Evolutionary conservation across 2,797 vertebrate genomes (phyloP).

Genomic region (Florisuga fusca): DNA sequence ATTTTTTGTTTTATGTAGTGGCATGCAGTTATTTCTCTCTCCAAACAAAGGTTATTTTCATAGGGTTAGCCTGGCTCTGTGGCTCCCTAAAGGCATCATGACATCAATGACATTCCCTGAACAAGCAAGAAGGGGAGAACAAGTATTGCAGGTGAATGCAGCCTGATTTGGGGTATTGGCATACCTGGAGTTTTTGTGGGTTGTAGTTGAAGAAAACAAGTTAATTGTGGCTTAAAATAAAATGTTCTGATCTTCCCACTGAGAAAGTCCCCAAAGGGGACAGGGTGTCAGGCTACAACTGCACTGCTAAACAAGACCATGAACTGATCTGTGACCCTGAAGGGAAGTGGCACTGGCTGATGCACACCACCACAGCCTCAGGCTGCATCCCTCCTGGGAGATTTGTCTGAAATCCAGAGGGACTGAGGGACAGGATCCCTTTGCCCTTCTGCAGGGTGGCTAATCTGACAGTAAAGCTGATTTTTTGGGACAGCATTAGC

Average conservation of each 20-base stretch:
- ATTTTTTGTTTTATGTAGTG: neutral
- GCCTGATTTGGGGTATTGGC: neutral
- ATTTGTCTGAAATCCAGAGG: neutral
- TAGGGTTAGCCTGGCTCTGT: neutral
- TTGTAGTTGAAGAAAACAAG: neutral
- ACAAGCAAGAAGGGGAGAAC: neutral
- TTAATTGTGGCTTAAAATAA: neutral
- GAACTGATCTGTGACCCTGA: neutral
- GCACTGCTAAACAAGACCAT: neutral
- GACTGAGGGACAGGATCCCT: neutral
- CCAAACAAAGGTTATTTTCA: neutral
- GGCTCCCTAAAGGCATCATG: neutral
- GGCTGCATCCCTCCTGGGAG: neutral
- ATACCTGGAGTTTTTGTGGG: neutral
- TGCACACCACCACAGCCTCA: neutral
- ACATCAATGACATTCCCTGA: neutral
- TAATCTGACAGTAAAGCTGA: neutral
- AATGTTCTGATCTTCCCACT: neutral
- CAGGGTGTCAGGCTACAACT: neutral
- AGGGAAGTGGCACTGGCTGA: neutral
- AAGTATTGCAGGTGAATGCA: neutral
- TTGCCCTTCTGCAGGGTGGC: neutral
- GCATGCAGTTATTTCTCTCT: neutral
- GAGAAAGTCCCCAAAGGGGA: neutral
- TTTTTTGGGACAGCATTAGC: neutral